phyloP scores from a whole-genome alignment of 2,888 invertebrate genomes.

The Sepioteuthis lessoniana region DNA sequence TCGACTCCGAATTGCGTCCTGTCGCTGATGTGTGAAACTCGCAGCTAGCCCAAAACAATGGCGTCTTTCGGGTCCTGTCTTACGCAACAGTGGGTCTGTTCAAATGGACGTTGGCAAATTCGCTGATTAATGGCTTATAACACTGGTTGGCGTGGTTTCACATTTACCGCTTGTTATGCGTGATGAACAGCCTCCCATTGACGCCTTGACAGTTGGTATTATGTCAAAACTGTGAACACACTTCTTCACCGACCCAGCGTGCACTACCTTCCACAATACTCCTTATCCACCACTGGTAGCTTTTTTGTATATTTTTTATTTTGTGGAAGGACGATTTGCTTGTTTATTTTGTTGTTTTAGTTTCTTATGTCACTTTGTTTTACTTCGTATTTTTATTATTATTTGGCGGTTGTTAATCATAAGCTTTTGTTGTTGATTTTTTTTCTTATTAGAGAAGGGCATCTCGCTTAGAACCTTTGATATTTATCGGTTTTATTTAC shows the following conservation, averaged over 20 bases:
- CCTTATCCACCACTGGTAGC: not conserved
- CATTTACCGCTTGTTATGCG: not conserved
- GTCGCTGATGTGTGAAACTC: slow-evolving; percentile 20
- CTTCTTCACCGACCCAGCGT: not conserved
- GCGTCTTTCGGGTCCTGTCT: not conserved
- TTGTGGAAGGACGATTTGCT: too few relatives aligned
- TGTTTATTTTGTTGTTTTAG: not conserved
- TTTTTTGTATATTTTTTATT: not conserved
- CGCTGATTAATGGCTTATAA: not conserved
- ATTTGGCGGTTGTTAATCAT: not conserved
- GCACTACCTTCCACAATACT: not conserved
- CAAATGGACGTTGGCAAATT: not conserved
- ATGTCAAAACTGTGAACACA: not conserved
- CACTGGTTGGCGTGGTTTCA: not conserved
- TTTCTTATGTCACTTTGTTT: not conserved
- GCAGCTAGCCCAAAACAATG: not conserved
- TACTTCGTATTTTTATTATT: not conserved
- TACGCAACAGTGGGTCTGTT: not conserved
- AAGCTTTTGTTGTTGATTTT: not conserved
- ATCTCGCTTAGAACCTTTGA: too few relatives aligned
- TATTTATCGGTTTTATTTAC: too few relatives aligned
- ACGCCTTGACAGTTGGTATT: not conserved
- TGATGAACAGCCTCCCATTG: slow-evolving; percentile 17
- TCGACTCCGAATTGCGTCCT: not conserved
- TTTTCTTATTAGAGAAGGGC: too few relatives aligned